phyloP scores from a whole-genome alignment of 1,140 invertebrate genomes.

The Eciton burchellii region DNA sequence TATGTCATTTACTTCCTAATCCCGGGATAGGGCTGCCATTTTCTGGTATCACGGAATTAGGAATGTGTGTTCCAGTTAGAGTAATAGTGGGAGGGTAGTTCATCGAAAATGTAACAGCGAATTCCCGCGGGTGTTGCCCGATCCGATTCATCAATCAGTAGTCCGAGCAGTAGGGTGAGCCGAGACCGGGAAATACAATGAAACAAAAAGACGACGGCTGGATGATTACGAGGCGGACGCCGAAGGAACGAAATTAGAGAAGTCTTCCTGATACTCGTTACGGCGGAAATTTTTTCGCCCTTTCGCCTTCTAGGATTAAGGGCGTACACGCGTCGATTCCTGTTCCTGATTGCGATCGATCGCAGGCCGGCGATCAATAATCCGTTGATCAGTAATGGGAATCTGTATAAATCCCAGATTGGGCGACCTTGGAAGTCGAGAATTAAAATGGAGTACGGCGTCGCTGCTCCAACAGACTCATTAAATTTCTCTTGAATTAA shows the following conservation, averaged over 20 bases:
- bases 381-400: too few relatives aligned
- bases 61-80: neutral
- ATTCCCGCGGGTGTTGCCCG: neutral
- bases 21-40: neutral
- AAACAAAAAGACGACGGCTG: neutral
- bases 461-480: too few relatives aligned
- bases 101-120: slow-evolving; percentile 14
- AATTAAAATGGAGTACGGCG: too few relatives aligned
- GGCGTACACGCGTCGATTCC: neutral
- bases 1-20: neutral
- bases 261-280: neutral
- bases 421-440: too few relatives aligned
- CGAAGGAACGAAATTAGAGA: neutral
- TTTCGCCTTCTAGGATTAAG: neutral
- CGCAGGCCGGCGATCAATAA: too few relatives aligned
- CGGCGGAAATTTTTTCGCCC: neutral
- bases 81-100: neutral
- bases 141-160: slow-evolving; percentile 23
- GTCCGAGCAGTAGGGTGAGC: neutral
- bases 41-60: neutral
- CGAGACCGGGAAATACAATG: neutral
- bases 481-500: neutral
- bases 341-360: neutral
- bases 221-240: slow-evolving; percentile 3
- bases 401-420: too few relatives aligned